These are phyloP conservation scores for Valencia hispanica DNA, from an alignment of 2,797 vertebrate species.

Conservation along the genomic window DNA sequence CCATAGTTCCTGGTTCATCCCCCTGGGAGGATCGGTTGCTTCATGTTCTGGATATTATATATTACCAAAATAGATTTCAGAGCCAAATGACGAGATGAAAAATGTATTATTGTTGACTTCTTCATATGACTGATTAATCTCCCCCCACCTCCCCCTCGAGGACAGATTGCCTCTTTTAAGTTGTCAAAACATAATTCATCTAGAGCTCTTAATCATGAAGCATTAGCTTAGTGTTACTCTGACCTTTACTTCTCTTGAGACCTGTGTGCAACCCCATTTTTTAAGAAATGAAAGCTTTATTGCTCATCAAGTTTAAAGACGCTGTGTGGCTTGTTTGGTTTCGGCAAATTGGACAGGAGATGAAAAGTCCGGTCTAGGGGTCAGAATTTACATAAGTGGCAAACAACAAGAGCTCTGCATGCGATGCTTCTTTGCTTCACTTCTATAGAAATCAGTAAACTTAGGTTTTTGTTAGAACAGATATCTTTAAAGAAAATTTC, in stretches of 20 bases:
- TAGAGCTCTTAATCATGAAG: constrained; percentile 24
- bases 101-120: not conserved
- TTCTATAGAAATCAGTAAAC: not conserved
- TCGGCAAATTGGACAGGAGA: constrained; percentile 18
- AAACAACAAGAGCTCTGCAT: not conserved
- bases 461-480: not conserved
- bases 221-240: constrained; percentile 3
- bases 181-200: constrained; percentile 15
- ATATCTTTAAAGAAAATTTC: too few relatives aligned
- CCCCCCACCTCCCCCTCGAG: not conserved
- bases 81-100: not conserved
- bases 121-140: constrained; percentile 21
- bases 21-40: not conserved
- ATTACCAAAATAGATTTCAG: not conserved
- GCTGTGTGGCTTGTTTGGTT: constrained; percentile 8
- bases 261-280: not conserved
- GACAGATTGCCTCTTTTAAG: constrained; percentile 10
- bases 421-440: not conserved
- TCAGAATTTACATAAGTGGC: constrained; percentile 7
- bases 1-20: not conserved
- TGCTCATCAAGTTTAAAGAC: constrained; percentile 15
- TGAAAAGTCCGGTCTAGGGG: constrained; percentile 18
- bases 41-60: not conserved
- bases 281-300: constrained; percentile 9
- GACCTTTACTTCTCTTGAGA: constrained; percentile 14